A percentile compares a stretch with the other conserved stretches of the same genome.
Evolutionary conservation across 2,113 vertebrate genomes (phyloP).

Genomic region (Oreochromis spilurus): DNA sequence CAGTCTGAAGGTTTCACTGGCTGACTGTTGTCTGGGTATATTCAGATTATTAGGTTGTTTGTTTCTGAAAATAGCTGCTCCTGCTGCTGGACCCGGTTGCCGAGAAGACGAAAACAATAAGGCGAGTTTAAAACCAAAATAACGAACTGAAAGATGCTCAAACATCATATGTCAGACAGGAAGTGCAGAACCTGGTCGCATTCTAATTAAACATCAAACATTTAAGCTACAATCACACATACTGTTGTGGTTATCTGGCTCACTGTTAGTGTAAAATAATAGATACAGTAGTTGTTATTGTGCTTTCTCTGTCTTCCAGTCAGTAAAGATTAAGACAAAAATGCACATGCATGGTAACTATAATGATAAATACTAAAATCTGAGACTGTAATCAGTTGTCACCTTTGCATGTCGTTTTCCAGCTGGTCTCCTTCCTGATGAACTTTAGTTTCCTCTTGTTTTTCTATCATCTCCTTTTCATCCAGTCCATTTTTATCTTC

Average conservation of each 20-base stretch:
- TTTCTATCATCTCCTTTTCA: background rate
- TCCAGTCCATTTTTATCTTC: background rate
- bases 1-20: background rate
- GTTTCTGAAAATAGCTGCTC: background rate
- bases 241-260: background rate
- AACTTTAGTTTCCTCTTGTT: background rate
- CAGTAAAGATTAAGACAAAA: background rate
- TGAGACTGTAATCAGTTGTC: background rate
- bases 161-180: background rate
- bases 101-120: rapidly evolving
- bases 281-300: background rate
- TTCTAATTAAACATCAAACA: background rate
- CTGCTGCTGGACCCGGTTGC: background rate
- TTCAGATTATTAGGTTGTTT: background rate
- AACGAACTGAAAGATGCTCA: background rate
- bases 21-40: background rate
- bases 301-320: background rate
- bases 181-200: background rate
- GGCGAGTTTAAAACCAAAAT: background rate
- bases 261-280: background rate
- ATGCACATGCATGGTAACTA: background rate
- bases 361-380: background rate
- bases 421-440: background rate
- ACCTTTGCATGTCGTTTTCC: slow-evolving; percentile 25
- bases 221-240: background rate